These are phyloP conservation scores for Andrena cerasifolii DNA, from an alignment of 1,140 invertebrate species.

Conservation along the genomic window DNA sequence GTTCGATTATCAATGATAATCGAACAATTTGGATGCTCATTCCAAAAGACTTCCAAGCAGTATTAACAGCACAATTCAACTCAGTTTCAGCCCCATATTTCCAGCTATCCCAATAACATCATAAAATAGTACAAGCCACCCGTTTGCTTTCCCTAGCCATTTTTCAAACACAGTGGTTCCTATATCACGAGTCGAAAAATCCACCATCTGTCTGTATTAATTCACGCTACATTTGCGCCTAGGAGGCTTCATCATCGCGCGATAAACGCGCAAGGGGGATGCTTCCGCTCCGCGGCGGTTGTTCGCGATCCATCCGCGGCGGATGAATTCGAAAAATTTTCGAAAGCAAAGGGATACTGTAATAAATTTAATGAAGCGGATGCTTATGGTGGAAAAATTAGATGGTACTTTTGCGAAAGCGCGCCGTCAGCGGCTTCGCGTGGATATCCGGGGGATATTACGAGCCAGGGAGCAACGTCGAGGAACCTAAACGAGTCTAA, in stretches of 20 bases:
- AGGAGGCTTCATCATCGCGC: not conserved
- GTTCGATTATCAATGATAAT: no score
- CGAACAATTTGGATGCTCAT: no score
- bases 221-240: slow-evolving; percentile 4
- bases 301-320: not conserved
- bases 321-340: not conserved
- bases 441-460: slow-evolving; percentile 43
- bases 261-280: no score
- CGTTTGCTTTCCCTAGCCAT: not conserved
- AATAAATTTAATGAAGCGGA: slow-evolving; percentile 30
- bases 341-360: not conserved
- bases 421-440: slow-evolving; percentile 1
- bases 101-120: no score
- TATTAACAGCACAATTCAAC: no score
- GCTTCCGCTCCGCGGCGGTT: no score
- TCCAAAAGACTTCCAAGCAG: no score
- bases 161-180: no score
- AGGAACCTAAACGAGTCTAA: slow-evolving; percentile 46
- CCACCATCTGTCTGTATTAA: slow-evolving; percentile 1
- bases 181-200: not conserved
- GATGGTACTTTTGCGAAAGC: slow-evolving; percentile 20
- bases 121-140: not conserved
- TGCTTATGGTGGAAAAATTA: slow-evolving; percentile 29
- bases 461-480: slow-evolving; percentile 42
- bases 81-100: no score